Percentiles rank a stretch among this genome's conserved stretches.
Evolutionary conservation across 2,113 vertebrate genomes (phyloP).

Genomic region (Rallus limicola): DNA sequence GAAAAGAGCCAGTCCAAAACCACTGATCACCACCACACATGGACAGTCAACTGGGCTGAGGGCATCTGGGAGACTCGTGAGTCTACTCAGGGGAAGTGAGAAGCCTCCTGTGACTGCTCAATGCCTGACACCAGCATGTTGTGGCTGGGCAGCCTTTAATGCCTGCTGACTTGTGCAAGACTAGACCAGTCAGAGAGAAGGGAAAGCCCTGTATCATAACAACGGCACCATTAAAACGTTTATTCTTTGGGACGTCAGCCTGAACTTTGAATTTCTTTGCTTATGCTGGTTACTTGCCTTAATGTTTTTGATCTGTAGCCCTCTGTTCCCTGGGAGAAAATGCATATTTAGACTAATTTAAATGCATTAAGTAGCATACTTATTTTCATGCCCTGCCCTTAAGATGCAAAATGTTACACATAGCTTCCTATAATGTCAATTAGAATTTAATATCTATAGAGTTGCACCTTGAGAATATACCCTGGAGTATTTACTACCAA

Average conservation of each 20-base stretch:
- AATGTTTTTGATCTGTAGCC: not conserved
- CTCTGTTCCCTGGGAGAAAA: slow-evolving; percentile 43
- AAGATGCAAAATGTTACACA: not conserved
- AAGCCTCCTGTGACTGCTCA: not conserved
- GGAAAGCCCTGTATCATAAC: not conserved
- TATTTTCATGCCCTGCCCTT: not conserved
- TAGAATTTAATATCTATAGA: slow-evolving; percentile 22
- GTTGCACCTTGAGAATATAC: not conserved
- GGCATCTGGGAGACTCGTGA: not conserved
- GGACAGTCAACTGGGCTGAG: not conserved
- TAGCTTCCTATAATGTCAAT: slow-evolving; percentile 38
- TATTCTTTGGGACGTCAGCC: not conserved
- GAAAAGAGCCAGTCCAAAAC: not conserved
- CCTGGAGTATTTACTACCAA: not conserved
- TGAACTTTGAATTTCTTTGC: not conserved
- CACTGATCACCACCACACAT: fast-evolving
- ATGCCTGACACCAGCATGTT: fast-evolving
- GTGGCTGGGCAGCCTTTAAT: not conserved
- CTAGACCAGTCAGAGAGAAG: not conserved
- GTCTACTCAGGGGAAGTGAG: not conserved
- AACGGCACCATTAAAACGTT: not conserved
- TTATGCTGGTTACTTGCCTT: not conserved
- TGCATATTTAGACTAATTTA: slow-evolving; percentile 38
- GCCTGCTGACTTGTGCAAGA: not conserved
- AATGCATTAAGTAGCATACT: slow-evolving; percentile 38